phyloP scores from a whole-genome alignment of 2,888 invertebrate species.

The Syritta pipiens region DNA sequence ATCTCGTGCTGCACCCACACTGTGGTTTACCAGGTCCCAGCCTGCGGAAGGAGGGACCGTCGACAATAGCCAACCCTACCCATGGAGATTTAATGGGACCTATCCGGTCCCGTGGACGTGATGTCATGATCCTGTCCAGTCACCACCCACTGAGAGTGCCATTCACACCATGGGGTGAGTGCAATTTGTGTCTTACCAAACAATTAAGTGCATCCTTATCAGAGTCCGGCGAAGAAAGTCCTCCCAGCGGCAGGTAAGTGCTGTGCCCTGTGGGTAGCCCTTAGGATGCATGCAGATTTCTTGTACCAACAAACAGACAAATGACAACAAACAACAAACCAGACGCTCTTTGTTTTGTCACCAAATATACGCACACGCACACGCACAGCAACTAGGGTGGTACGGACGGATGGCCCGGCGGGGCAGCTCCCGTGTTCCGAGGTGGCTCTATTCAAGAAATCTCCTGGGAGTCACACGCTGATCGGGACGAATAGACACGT shows the following conservation, averaged over 20 bases:
- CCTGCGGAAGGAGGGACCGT: slow-evolving; percentile 30
- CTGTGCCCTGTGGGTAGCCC: slow-evolving; percentile 45
- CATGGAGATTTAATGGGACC: slow-evolving; percentile 54
- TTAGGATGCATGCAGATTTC: slow-evolving; percentile 61
- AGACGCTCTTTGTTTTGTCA: slow-evolving; percentile 57
- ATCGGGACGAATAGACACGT: slow-evolving; percentile 54
- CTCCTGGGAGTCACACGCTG: slow-evolving; percentile 37
- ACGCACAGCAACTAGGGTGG: slow-evolving; percentile 78
- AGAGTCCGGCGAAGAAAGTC: slow-evolving; percentile 6
- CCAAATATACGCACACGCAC: slow-evolving; percentile 73
- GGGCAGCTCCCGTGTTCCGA: slow-evolving; percentile 30
- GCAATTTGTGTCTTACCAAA: slow-evolving; percentile 72
- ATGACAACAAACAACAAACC: slow-evolving; percentile 45
- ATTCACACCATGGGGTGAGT: slow-evolving; percentile 70
- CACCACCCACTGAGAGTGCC: slow-evolving; percentile 60
- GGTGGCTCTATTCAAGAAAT: slow-evolving; percentile 36
- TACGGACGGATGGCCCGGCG: slow-evolving; percentile 58
- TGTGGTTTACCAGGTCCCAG: slow-evolving; percentile 49
- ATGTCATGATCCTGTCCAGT: slow-evolving; percentile 62
- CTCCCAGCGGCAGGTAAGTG: slow-evolving; percentile 49
- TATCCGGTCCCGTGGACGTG: slow-evolving; percentile 53
- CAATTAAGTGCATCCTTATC: slow-evolving; percentile 70
- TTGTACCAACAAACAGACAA: slow-evolving; percentile 58
- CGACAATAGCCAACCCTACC: slow-evolving; percentile 12
- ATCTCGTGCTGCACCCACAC: slow-evolving; percentile 42